Conservation (phyloP, 2,888 invertebrate species). For the Dynastes hyllus region DNA sequence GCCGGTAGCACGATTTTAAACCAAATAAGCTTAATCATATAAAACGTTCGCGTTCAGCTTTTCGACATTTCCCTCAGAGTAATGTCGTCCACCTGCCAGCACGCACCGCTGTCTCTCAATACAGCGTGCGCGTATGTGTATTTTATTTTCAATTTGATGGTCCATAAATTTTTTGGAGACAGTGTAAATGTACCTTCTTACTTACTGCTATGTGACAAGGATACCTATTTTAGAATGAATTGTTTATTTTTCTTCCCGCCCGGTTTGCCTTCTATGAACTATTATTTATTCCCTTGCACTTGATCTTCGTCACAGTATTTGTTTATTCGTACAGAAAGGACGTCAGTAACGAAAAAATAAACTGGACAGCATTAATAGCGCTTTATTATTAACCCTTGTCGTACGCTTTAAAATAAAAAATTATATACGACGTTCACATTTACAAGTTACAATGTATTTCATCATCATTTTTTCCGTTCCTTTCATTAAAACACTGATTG, state of each 20-base stretch:
- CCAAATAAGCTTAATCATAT: slow-evolving; percentile 5
- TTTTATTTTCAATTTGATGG: slow-evolving; percentile 34
- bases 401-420: no score
- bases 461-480: no score
- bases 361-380: no score
- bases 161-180: slow-evolving; percentile 28
- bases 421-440: no score
- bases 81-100: not conserved
- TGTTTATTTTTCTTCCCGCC: slow-evolving; percentile 5
- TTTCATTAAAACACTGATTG: no score
- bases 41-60: not conserved
- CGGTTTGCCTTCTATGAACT: slow-evolving; percentile 22
- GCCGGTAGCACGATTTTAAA: not conserved
- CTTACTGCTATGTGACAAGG: slow-evolving; percentile 9
- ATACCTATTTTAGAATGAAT: slow-evolving; percentile 7
- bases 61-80: not conserved
- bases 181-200: slow-evolving; percentile 27
- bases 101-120: slow-evolving; percentile 3
- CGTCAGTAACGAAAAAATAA: not conserved
- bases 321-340: slow-evolving; percentile 10
- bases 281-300: slow-evolving; percentile 9
- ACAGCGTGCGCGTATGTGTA: slow-evolving; percentile 19
- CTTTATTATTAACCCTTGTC: no score
- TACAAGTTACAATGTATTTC: no score
- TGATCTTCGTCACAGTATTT: slow-evolving; percentile 5